Base-by-base conservation (phyloP, 2,113 vertebrate species). In the Paracanthobrama guichenoti region DNA sequence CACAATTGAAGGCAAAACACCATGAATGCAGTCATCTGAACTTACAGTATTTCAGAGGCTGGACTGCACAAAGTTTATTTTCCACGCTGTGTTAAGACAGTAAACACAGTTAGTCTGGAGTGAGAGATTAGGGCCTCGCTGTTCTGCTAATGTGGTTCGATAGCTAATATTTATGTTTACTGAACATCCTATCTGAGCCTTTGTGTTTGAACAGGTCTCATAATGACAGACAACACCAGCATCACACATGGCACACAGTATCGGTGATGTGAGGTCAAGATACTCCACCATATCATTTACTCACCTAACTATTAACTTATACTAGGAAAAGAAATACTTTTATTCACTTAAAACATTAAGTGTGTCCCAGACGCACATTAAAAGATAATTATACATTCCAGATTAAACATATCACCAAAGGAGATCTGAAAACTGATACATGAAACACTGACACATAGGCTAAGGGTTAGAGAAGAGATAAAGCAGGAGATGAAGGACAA, bases 111-210 rank as follows among this genome's bases (percentile, higher is more conserved):
- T 28, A 59, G 64, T 39, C 57, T 26, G 50, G 46, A 72, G 26
- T 16, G 14, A 42, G 26, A 35, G 75, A 66, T 77, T 79, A 50
- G 18, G 0, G 31, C 35, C 74, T 48, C 6, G 4, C 6, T 6
- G 48, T 28, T 50, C 80, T 35, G 44, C 82, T 35, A 66, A 64
- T 57, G 18, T 22, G 64, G 42, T 72, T 76, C 64, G 2, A 82
- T 55, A 50, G 72, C 77, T 57, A 82, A 82, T 82, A 60, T 62
- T 71, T 55, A 26, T 50, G 48, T 77, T 71, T 71, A 76, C 84
- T 46, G 72, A 76, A 48, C 39, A 6, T 82, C 60, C 48, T 82
- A 82, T 82, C 72, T 67, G 50, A 53, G 31, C 11, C 4, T 4
- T 48, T 22, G 53, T 60, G 74, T 82, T 83, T 71, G 50, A 78